phyloP scores from a whole-genome alignment of 2,888 invertebrate genomes.

The Hemistola chrysoprasaria region DNA sequence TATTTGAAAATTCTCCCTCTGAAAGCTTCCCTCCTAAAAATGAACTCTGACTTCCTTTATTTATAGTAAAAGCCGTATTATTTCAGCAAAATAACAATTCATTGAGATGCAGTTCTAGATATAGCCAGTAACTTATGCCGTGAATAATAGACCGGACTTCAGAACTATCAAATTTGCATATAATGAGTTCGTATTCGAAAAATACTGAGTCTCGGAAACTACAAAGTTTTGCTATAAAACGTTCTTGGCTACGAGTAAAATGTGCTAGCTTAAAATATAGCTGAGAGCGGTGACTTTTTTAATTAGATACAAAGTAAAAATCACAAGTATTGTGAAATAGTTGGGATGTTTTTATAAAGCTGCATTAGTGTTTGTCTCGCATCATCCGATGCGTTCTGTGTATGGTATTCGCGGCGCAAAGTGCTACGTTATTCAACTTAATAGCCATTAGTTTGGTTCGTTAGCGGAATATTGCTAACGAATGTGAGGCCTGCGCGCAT shows the following conservation, averaged over 20 bases:
- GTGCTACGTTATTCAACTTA: conserved; percentile 78
- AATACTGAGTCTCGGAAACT: conserved; percentile 13
- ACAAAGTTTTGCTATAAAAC: conserved; percentile 5
- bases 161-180: conserved; percentile 25
- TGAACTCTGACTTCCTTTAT: conserved; percentile 11
- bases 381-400: conserved; percentile 51
- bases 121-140: conserved; percentile 10
- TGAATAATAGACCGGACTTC: conserved; percentile 19
- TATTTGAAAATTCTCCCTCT: conserved; percentile 37
- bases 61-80: conserved; percentile 7
- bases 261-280: background rate
- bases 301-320: conserved; percentile 2
- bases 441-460: conserved; percentile 81
- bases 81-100: conserved; percentile 2
- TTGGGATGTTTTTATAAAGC: conserved; percentile 28
- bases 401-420: conserved; percentile 62
- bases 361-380: conserved; percentile 38
- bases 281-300: conserved; percentile 1
- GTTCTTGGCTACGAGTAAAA: conserved; percentile 1
- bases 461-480: conserved; percentile 81
- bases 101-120: conserved; percentile 11
- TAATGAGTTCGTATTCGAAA: conserved; percentile 25
- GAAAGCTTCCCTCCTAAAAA: conserved; percentile 10
- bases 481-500: conserved; percentile 68
- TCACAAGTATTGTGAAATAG: conserved; percentile 1